phyloP scores from a whole-genome alignment of 2,113 vertebrate species.

The Guaruba guarouba region DNA sequence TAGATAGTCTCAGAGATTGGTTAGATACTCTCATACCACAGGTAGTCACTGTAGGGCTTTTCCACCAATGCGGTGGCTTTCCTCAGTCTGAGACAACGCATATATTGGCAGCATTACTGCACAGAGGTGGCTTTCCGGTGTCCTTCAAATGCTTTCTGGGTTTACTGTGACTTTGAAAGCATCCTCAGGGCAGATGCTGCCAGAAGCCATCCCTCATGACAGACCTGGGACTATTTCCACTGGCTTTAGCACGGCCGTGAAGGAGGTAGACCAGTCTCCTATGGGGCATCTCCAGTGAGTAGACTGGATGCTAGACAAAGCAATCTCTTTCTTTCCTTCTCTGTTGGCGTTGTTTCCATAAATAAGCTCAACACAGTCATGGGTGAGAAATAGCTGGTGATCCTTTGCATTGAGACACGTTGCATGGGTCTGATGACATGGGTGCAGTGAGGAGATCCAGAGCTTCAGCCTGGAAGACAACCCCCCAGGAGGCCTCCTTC shows the following conservation, averaged over 20 bases:
- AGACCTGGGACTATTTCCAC: not conserved
- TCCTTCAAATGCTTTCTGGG: not conserved
- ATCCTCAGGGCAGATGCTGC: not conserved
- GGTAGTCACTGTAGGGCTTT: not conserved
- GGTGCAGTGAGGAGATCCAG: not conserved
- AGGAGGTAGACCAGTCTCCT: not conserved
- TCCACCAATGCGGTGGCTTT: not conserved
- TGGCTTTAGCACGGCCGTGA: not conserved
- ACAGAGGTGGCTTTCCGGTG: not conserved
- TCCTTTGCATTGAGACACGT: not conserved
- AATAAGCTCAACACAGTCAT: not conserved
- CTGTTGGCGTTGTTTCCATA: not conserved
- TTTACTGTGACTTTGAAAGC: not conserved
- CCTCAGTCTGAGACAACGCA: not conserved
- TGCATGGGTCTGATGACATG: not conserved
- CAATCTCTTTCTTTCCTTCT: not conserved
- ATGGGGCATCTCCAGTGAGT: not conserved
- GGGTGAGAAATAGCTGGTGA: not conserved
- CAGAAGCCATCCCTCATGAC: not conserved
- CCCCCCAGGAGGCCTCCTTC: not conserved
- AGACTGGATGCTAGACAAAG: not conserved
- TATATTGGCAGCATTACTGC: not conserved
- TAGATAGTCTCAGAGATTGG: not conserved
- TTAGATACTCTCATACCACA: not conserved
- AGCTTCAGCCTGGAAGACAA: not conserved